Evolutionary conservation across 2,888 invertebrate species (phyloP).

Genomic region (Barypeithes pellucidus): DNA sequence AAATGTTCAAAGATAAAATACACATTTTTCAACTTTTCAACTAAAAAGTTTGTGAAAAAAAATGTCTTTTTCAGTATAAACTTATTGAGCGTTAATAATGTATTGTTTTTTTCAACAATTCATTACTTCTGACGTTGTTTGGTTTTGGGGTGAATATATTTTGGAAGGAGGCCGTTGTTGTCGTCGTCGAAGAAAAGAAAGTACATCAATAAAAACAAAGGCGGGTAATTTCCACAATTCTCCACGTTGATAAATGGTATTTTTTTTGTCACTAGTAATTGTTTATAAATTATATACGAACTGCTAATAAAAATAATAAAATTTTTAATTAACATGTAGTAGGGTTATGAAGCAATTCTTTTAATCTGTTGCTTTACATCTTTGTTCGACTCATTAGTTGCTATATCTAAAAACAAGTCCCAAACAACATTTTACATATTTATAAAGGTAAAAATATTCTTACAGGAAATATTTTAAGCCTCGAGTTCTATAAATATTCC

Average conservation of each 20-base stretch:
- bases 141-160: conserved; percentile 14
- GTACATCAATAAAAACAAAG: not conserved
- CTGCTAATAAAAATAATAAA: too few relatives aligned
- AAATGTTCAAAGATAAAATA: conserved; percentile 4
- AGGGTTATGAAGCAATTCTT: too few relatives aligned
- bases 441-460: too few relatives aligned
- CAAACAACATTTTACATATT: too few relatives aligned
- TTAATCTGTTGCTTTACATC: too few relatives aligned
- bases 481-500: too few relatives aligned
- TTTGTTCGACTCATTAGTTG: too few relatives aligned
- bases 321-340: too few relatives aligned
- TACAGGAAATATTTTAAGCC: too few relatives aligned
- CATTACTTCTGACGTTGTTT: not conserved
- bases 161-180: not conserved
- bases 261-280: not conserved
- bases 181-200: not conserved
- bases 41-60: not conserved
- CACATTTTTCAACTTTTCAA: conserved; percentile 11
- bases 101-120: conserved; percentile 18
- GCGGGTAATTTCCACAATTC: not conserved
- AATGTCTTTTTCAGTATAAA: conserved; percentile 9
- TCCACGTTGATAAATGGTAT: not conserved
- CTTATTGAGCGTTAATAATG: conserved; percentile 15
- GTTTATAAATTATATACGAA: not conserved
- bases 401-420: too few relatives aligned